A percentile compares a stretch with the other conserved stretches of the same genome.
Evolutionary conservation across 53 echinoderm and acorn worm genomes (phyloP).

Genomic region (Paelopatides confundens): DNA sequence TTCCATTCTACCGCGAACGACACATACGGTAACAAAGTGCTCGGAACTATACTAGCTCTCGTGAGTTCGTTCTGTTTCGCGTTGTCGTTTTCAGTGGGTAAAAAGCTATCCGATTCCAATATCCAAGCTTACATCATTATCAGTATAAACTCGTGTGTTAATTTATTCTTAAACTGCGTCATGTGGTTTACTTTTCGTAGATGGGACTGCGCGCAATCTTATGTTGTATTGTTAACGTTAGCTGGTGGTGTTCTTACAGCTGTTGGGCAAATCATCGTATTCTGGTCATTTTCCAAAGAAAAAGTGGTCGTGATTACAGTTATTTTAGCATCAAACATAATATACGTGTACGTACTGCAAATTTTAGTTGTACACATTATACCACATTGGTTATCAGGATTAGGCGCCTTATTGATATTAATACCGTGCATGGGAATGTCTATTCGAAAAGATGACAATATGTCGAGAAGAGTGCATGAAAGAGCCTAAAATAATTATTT

Average conservation of each 20-base stretch:
- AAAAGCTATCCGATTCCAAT: constrained; percentile 14
- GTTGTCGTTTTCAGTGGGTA: constrained; percentile 8
- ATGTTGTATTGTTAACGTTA: neutral
- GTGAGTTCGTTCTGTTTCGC: neutral
- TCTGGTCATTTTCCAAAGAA: constrained; percentile 7
- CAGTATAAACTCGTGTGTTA: neutral
- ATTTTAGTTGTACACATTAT: constrained; percentile 1
- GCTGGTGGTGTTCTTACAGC: neutral
- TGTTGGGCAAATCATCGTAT: constrained; percentile 10
- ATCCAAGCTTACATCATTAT: constrained; percentile 5
- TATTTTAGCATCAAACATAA: constrained; percentile 22
- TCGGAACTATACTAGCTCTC: neutral
- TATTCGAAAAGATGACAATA: neutral
- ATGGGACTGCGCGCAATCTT: neutral
- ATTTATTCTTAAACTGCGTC: neutral
- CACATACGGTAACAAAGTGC: neutral
- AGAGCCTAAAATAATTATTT: no score
- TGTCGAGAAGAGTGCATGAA: neutral
- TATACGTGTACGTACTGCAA: neutral
- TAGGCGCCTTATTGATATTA: constrained; percentile 10
- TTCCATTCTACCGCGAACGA: neutral
- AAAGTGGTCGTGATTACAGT: constrained; percentile 14
- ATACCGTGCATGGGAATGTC: constrained; percentile 22
- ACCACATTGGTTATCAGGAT: constrained; percentile 33
- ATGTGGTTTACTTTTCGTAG: neutral